Base-by-base conservation (phyloP, 2,888 invertebrate genomes). In the Heliconius charithonia region DNA sequence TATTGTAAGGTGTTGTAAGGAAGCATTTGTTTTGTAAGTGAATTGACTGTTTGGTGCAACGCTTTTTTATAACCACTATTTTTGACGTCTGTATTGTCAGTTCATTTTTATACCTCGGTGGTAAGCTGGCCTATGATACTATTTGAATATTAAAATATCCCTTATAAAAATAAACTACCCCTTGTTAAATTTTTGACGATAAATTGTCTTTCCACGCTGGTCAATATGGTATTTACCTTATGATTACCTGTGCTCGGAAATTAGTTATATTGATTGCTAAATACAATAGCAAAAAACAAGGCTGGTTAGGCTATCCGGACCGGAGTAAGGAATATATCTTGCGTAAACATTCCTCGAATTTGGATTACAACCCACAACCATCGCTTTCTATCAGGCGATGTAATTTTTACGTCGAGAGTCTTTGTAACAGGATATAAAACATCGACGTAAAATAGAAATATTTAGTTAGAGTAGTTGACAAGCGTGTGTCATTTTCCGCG, bases 401-500 rank as follows among this genome's bases (percentile, higher is more conserved):
- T 9, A 13, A 9, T 29, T 32, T 71, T 12, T 22, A 32, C 3
- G 12, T 32, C n/a, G 13, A 2, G 3, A 62, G 12, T 22, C 25
- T 63, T 27, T 41, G 1, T 63, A 41, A 74, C 25, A 63, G 19
- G 41, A 41, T 19, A 63, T 25, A 27, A 27, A 25, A 19, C 2
- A 19, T 63, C 19, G 16, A 22, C 13, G 22, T 27, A 7, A 41
- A 37, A 73, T 73, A 37, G 32, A 32, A 62, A 37, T 37, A 27
- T 32, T 9, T 37, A 27, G 32, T 25, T 25, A 4, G 12, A 37
- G 37, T 62, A 25, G 10, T 37, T 72, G 51, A 37, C 66, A 29
- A 25, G 7, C 45, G 16, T 37, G 37, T 41, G 72, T 72, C 19
- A 56, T 77, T 77, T 73, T 74, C 73, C 37, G 59, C 73, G 72